A percentile compares a stretch with the other conserved stretches of the same genome.
Conservation (phyloP, 1,140 invertebrate genomes). For the Carposina sasakii region DNA sequence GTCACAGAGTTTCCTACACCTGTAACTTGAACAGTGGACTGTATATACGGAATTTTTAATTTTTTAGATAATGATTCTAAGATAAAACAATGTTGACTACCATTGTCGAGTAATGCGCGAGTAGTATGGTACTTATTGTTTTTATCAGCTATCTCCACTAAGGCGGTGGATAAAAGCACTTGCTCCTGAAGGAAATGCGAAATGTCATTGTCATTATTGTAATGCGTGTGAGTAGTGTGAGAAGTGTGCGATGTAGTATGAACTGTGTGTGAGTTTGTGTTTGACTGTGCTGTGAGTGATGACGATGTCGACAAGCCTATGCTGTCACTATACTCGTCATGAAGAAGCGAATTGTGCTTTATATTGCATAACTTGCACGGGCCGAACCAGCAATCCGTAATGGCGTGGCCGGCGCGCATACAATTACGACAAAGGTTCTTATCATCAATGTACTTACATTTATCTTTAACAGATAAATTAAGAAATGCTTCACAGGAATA, state of each 20-base stretch:
- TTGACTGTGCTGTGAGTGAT: too few relatives aligned
- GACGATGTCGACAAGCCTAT: not conserved
- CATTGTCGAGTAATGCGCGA: not conserved
- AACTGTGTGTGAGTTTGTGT: too few relatives aligned
- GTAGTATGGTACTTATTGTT: not conserved
- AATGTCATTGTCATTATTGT: not conserved
- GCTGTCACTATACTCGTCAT: constrained; percentile 1
- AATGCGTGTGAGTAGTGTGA: not conserved
- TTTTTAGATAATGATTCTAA: not conserved
- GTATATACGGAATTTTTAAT: constrained; percentile 3
- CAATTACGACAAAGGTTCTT: constrained; percentile 19
- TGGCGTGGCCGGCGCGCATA: constrained; percentile 17
- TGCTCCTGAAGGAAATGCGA: not conserved
- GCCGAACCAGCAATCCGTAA: constrained; percentile 15
- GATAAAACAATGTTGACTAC: not conserved
- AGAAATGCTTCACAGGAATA: constrained; percentile 10
- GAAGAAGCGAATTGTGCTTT: constrained; percentile 24
- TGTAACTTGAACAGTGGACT: constrained; percentile 1
- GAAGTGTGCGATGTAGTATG: not conserved
- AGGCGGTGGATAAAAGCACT: not conserved
- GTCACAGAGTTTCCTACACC: constrained; percentile 1
- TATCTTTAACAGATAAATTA: constrained; percentile 10
- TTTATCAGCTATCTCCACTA: not conserved
- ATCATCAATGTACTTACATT: constrained; percentile 8
- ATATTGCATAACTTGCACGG: constrained; percentile 18